phyloP scores from a whole-genome alignment of 2,113 vertebrate species.

The Myiopsitta monachus region DNA sequence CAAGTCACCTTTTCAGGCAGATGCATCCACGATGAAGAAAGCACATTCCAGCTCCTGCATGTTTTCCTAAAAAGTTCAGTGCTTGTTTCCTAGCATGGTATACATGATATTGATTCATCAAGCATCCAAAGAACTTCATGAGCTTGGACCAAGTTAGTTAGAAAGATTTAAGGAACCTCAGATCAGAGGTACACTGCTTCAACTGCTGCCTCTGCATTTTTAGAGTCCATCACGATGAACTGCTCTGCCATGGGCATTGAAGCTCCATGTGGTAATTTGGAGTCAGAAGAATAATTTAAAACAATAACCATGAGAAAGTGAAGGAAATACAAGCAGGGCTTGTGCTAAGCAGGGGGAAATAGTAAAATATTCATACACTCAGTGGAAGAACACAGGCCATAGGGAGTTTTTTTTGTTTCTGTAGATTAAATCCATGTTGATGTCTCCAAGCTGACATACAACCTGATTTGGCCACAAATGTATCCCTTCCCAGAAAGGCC shows the following conservation, averaged over 20 bases:
- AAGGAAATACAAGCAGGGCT: neutral
- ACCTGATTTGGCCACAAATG: neutral
- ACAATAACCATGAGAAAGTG: neutral
- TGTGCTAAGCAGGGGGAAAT: neutral
- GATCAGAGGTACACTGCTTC: neutral
- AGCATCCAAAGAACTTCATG: neutral
- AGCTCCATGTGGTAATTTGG: neutral
- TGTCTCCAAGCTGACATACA: neutral
- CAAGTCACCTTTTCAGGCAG: neutral
- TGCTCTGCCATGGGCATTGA: accelerated
- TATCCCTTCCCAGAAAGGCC: neutral
- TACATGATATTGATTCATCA: neutral
- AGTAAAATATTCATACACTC: neutral
- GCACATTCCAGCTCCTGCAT: neutral
- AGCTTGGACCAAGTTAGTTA: neutral
- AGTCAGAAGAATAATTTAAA: neutral
- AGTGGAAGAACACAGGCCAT: neutral
- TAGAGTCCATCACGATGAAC: neutral
- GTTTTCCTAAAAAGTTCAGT: neutral
- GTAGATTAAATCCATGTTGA: neutral
- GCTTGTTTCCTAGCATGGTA: neutral
- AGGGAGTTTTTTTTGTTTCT: neutral
- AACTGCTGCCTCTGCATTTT: neutral
- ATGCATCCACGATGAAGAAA: neutral
- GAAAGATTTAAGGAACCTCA: neutral